These are phyloP conservation scores for Amaurobius ferox DNA, from an alignment of 2,888 invertebrate species.

Conservation along the genomic window DNA sequence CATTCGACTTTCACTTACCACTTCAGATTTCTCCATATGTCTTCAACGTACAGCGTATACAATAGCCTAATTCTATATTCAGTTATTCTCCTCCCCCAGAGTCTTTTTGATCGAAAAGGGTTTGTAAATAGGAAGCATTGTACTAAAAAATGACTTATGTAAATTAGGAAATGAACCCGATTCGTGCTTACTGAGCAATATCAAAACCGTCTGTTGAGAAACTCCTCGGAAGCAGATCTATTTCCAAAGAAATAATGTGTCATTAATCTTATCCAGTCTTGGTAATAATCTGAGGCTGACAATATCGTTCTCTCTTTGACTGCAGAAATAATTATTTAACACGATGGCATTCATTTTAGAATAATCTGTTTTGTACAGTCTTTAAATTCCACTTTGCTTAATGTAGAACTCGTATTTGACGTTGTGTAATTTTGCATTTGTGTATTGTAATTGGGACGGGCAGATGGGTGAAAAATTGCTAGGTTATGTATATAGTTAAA, in stretches of 20 bases:
- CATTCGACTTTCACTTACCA: neutral
- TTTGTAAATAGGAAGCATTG: neutral
- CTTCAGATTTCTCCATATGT: neutral
- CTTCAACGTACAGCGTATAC: neutral
- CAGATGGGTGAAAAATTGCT: too few relatives aligned
- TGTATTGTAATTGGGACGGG: too few relatives aligned
- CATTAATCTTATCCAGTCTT: constrained; percentile 1
- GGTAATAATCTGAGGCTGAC: too few relatives aligned
- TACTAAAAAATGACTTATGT: constrained; percentile 13
- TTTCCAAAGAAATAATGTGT: constrained; percentile 2
- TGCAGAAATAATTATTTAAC: too few relatives aligned
- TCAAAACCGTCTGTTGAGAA: constrained; percentile 11
- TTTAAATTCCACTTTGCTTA: too few relatives aligned
- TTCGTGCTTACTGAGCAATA: neutral
- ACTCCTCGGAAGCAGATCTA: neutral
- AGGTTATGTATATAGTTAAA: too few relatives aligned
- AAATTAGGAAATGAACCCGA: neutral
- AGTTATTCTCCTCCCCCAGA: constrained; percentile 4
- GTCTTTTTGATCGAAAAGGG: neutral
- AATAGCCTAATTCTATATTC: neutral
- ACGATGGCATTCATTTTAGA: too few relatives aligned
- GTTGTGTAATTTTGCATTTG: too few relatives aligned
- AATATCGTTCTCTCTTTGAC: too few relatives aligned
- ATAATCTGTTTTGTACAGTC: too few relatives aligned
- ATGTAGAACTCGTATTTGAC: too few relatives aligned